These are phyloP conservation scores for Nibea coibor DNA, from an alignment of 2,113 vertebrate species.

Conservation along the genomic window DNA sequence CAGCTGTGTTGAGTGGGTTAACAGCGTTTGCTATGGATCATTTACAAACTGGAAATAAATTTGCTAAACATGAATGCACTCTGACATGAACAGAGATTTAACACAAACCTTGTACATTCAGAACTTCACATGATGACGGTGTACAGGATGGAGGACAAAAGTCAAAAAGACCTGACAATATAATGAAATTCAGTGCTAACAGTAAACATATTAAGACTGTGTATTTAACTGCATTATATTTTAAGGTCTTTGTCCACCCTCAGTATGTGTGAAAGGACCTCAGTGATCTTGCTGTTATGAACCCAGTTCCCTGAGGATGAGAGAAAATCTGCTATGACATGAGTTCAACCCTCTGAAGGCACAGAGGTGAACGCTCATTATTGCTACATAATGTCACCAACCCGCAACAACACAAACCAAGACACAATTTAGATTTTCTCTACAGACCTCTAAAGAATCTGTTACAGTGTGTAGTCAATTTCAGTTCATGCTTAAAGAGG, in stretches of 20 bases:
- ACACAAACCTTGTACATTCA: slow-evolving; percentile 8
- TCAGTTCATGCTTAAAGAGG: not conserved
- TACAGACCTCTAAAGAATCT: not conserved
- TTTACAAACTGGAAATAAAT: not conserved
- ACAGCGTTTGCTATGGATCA: slow-evolving; percentile 15
- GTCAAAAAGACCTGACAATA: not conserved
- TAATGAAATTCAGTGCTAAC: not conserved
- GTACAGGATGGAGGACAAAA: not conserved
- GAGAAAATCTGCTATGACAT: slow-evolving; percentile 22
- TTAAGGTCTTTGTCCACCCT: not conserved
- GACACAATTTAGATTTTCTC: not conserved
- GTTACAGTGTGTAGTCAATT: not conserved
- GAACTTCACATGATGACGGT: not conserved
- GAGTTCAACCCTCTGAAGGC: slow-evolving; percentile 62
- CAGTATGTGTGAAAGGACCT: slow-evolving; percentile 34
- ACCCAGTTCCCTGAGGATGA: slow-evolving; percentile 66
- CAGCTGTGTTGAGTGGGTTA: not conserved
- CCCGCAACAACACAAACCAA: not conserved
- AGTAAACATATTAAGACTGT: not conserved
- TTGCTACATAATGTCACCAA: slow-evolving; percentile 23
- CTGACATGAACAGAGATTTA: slow-evolving; percentile 6
- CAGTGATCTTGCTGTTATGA: slow-evolving; percentile 33
- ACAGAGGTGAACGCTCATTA: slow-evolving; percentile 66
- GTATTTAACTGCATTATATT: not conserved
- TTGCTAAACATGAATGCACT: not conserved